Evolutionary conservation across 2,113 vertebrate genomes (phyloP), one percentile per base, ranked within the genome.

Genomic region (Chloropsis cyanopogon): DNA sequence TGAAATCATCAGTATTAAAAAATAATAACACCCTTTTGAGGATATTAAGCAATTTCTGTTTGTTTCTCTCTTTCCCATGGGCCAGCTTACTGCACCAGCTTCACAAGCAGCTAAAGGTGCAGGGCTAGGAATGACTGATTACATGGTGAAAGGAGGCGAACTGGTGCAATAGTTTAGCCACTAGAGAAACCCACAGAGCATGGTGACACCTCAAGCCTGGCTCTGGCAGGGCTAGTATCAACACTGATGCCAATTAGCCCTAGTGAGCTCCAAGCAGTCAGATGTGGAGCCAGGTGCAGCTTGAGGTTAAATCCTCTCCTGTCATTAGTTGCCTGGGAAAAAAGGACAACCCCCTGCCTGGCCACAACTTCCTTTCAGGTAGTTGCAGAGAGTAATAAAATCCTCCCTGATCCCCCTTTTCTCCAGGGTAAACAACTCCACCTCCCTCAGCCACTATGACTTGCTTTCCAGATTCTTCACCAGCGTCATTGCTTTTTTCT

Each of bases 171-270:
- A 39, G 29, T 52, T 91, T 11, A 76, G 14, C 28, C 25, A 39
- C 63, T 22, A 26, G 28, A 76, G 17, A 76, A 93, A 57, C 41
- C 25, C 0, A 2, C 2, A 1, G 44, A 46, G 53, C 0, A 0
- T 0, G 0, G 39, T 0, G 1, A 49, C 61, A 49, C 33, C 31
- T 91, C 17, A 9, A 82, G 26, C 42, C 54, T 49, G 46, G 29
- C 19, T 82, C 26, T 64, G 70, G 19, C 33, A 53, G 29, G 26
- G 22, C 37, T 64, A 20, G 6, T 73, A 9, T 46, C 0, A 0
- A 44, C 65, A 31, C 5, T 6, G 22, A 57, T 79, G 22, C 18
- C 41, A 72, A 17, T 69, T 56, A 85, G 61, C 31, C 46, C 61
- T 31, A 24, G 13, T 52, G 39, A 26, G 19, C 41, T 87, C 31